Evolutionary conservation across 2,797 vertebrate genomes (phyloP).

Genomic region (Lepus townsendii): DNA sequence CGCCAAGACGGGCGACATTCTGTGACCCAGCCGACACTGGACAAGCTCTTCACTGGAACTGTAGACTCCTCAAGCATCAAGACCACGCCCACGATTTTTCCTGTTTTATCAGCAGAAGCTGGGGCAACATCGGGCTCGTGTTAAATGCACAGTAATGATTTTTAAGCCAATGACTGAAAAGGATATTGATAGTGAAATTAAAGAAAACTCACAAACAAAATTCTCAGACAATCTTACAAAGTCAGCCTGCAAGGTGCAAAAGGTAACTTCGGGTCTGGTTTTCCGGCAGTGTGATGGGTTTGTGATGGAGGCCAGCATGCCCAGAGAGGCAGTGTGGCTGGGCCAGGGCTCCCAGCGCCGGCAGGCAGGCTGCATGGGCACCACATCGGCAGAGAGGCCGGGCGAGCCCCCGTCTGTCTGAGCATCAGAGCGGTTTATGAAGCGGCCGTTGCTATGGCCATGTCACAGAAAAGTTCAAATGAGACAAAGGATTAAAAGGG

Average conservation of each 20-base stretch:
- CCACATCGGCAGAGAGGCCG: neutral
- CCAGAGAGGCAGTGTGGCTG: neutral
- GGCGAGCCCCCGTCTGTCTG: neutral
- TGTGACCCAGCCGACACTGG: neutral
- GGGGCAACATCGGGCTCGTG: neutral
- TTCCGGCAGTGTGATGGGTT: neutral
- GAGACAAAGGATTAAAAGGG: neutral
- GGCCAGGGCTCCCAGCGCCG: no score
- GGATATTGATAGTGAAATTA: neutral
- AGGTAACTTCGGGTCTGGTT: neutral
- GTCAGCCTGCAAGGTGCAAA: neutral
- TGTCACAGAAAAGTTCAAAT: neutral
- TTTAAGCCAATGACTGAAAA: neutral
- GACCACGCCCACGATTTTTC: neutral
- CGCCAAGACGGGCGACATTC: neutral
- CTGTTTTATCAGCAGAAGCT: neutral
- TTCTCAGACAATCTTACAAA: neutral
- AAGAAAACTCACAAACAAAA: constrained; percentile 1
- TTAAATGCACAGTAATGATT: neutral
- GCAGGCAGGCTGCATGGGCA: neutral
- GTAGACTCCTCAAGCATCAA: neutral
- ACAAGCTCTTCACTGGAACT: neutral
- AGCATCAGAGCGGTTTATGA: neutral
- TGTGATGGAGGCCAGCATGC: neutral
- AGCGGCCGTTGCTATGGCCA: neutral